phyloP scores from a whole-genome alignment of 2,113 vertebrate genomes.

The Myotis brandtii region DNA sequence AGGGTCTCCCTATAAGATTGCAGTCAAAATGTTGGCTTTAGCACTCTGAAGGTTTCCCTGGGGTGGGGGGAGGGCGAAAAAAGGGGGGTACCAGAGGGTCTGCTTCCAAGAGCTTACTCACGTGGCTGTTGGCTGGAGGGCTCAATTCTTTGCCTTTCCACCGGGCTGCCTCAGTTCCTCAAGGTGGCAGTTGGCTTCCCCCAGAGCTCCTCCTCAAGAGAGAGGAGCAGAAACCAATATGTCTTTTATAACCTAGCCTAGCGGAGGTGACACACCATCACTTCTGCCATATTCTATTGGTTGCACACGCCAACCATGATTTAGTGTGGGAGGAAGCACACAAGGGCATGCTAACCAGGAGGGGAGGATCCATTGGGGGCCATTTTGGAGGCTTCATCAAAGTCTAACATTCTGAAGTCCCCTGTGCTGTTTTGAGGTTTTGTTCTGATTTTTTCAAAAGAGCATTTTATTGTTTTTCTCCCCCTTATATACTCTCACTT shows the following conservation, averaged over 20 bases:
- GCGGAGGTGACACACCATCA: background rate
- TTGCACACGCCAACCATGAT: background rate
- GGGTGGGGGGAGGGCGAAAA: too few species aligned
- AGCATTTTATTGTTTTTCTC: background rate
- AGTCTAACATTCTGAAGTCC: background rate
- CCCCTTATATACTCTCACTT: background rate
- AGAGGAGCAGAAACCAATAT: background rate
- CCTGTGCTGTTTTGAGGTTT: background rate
- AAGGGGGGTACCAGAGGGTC: too few species aligned
- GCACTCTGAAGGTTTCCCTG: background rate
- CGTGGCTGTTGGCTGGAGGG: background rate
- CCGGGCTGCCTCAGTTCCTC: background rate
- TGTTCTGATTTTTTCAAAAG: slow-evolving; percentile 9
- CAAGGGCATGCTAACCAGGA: background rate
- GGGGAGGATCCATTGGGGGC: background rate
- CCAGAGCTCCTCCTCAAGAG: background rate
- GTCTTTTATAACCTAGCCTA: background rate
- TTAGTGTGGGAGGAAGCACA: background rate
- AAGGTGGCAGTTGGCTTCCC: background rate
- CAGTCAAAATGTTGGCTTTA: background rate
- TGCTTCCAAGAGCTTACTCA: background rate
- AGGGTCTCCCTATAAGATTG: background rate
- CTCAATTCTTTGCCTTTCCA: background rate
- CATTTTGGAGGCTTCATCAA: background rate
- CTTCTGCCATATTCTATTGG: background rate